Evolutionary conservation across 2,888 invertebrate species (phyloP), one percentile per base, ranked within the genome.

Genomic region (Caenorhabditis zanzibari): DNA sequence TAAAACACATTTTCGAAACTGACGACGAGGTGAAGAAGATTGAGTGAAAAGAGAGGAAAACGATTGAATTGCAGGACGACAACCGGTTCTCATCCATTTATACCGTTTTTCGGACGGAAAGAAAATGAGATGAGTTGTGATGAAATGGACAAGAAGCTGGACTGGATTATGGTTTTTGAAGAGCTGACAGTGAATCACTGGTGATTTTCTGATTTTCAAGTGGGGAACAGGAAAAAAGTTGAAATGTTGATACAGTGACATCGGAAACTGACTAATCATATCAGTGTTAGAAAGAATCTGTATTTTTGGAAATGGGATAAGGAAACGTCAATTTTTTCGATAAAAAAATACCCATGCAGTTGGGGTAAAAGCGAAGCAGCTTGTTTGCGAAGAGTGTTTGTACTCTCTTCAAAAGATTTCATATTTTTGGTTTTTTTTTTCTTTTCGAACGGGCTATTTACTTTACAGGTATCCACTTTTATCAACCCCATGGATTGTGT

Each of bases 351-450:
- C 10, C 14, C 22, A 28, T 26, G 32, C 12, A 47, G 52, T 5
- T 14, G 14, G 32, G 38, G 19, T 6, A 28, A 26, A 52, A 74
- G 64, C 49, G 24, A 56, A n/a, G n/a, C n/a, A 64, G 52, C 47
- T 64, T 66, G 75, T 66, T 66, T 66, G 66, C 49, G 44, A 44
- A 75, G 32, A 54, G n/a, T 76, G 69, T 76, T 76, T 76, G 76
- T 59, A 59, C 68, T 68, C 76, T 69, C 69, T 77, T 77, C 69
- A 71, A 68, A 75, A 52, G 19, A 68, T 66, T 68, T 49, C 47
- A 68, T 41, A 58, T 76, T 69, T 68, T 69, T 22, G 35, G n/a
- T n/a, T 19, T 52, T 47, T 68, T 61, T 76, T 22, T 35, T 52
- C 28, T 38, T 35, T 63, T 47, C 47, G 14, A 41, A 28, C 47